phyloP scores from a whole-genome alignment of 2,888 invertebrate genomes.

The Zaprionus lineosus region DNA sequence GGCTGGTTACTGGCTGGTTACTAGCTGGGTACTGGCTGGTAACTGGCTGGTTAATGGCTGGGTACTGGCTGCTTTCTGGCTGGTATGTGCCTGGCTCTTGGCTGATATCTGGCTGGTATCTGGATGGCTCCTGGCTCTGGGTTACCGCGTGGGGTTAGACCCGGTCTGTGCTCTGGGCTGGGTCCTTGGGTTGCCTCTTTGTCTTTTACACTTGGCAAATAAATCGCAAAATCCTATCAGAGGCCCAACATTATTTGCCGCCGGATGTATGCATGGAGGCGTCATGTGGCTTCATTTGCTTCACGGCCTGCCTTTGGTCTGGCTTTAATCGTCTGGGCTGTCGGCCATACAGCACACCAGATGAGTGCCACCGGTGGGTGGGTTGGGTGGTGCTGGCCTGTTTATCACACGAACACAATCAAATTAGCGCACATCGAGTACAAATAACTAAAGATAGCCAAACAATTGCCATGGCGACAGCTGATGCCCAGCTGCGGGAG shows the following conservation, averaged over 20 bases:
- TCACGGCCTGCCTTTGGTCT: constrained; percentile 5
- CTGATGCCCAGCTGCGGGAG: constrained; percentile 23
- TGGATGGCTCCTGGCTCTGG: no score
- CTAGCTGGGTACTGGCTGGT: no score
- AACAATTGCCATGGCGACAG: constrained; percentile 50
- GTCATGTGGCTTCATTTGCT: constrained; percentile 45
- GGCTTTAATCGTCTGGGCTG: constrained; percentile 34
- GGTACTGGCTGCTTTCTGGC: constrained; percentile 12
- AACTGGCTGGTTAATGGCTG: not conserved
- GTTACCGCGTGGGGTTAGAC: no score
- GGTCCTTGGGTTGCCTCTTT: constrained; percentile 56
- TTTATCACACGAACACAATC: constrained; percentile 78
- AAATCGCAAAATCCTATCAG: constrained; percentile 74
- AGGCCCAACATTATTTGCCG: constrained; percentile 67
- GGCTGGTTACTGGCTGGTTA: constrained; percentile 12
- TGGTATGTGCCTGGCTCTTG: no score
- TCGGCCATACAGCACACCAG: constrained; percentile 27
- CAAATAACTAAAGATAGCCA: constrained; percentile 72
- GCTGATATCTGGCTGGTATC: constrained; percentile 26
- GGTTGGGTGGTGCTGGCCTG: constrained; percentile 35
- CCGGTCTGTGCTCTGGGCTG: no score
- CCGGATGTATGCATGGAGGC: constrained; percentile 69
- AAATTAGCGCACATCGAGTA: constrained; percentile 78
- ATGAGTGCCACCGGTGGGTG: constrained; percentile 24
- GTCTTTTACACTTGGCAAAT: constrained; percentile 72